Percentiles rank a stretch among this genome's conserved stretches.
Evolutionary conservation across 2,113 vertebrate species (phyloP).

Genomic region (Puntigrus tetrazona): DNA sequence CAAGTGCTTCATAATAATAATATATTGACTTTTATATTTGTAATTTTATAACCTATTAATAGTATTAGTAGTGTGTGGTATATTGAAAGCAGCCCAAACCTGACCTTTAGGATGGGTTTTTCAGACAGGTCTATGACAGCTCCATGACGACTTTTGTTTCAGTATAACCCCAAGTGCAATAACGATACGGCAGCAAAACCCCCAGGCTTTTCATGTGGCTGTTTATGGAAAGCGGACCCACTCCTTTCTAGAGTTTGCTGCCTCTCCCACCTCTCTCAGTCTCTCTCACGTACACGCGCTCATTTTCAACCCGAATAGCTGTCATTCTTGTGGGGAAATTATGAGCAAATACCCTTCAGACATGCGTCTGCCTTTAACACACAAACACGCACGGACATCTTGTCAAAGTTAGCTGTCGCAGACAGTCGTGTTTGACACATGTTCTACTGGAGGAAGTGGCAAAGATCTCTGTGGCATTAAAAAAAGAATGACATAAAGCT

Average conservation of each 20-base stretch:
- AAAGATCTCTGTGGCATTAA: neutral
- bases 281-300: neutral
- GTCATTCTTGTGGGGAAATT: constrained; percentile 29
- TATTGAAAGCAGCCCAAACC: neutral
- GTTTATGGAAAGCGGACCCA: neutral
- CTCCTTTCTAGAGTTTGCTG: neutral
- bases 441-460: neutral
- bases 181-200: neutral
- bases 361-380: neutral
- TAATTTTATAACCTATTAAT: neutral
- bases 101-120: neutral
- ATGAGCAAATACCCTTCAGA: constrained; percentile 21
- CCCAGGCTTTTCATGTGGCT: constrained; percentile 16
- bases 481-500: constrained; percentile 8
- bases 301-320: neutral
- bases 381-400: neutral
- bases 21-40: neutral
- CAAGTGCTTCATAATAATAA: neutral
- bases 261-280: neutral
- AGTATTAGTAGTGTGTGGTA: neutral
- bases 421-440: neutral
- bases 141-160: neutral
- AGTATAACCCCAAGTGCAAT: neutral
- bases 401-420: neutral
- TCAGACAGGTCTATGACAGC: neutral